Evolutionary conservation across 2,888 invertebrate genomes (phyloP).

Genomic region (Poecilobothrus nobilitatus): DNA sequence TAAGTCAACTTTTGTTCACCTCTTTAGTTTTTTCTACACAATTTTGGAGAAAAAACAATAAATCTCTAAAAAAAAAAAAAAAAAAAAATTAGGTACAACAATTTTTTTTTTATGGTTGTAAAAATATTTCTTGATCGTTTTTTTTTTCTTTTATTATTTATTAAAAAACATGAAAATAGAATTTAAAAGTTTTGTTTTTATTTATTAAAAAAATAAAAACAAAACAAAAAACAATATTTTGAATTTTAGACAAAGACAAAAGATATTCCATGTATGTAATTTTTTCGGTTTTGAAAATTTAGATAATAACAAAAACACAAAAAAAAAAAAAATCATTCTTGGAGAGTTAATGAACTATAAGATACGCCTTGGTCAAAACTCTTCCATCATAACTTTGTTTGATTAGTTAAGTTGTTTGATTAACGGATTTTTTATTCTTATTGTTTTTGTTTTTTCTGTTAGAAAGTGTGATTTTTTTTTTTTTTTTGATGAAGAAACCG

Average conservation of each 20-base stretch:
- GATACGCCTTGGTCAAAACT: neutral
- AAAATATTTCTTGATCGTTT: neutral
- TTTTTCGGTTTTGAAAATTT: no score
- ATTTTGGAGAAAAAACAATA: neutral
- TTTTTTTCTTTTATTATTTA: neutral
- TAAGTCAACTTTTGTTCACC: neutral
- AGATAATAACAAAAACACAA: no score
- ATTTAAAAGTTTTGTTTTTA: neutral
- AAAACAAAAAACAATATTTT: no score
- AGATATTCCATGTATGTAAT: no score
- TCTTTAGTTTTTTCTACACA: neutral
- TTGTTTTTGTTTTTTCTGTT: neutral
- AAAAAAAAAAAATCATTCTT: neutral
- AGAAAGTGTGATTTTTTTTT: neutral
- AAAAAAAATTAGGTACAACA: neutral
- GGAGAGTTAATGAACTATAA: neutral
- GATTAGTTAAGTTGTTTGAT: slow-evolving; percentile 4
- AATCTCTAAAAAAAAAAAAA: neutral
- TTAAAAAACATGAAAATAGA: slow-evolving; percentile 1
- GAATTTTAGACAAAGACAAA: no score
- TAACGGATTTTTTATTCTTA: neutral
- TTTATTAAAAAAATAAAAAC: neutral
- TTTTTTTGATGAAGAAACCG: no score
- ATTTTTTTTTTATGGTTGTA: neutral
- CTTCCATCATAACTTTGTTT: neutral